phyloP scores from a whole-genome alignment of 2,888 invertebrate species.

The Dasypolia templi region DNA sequence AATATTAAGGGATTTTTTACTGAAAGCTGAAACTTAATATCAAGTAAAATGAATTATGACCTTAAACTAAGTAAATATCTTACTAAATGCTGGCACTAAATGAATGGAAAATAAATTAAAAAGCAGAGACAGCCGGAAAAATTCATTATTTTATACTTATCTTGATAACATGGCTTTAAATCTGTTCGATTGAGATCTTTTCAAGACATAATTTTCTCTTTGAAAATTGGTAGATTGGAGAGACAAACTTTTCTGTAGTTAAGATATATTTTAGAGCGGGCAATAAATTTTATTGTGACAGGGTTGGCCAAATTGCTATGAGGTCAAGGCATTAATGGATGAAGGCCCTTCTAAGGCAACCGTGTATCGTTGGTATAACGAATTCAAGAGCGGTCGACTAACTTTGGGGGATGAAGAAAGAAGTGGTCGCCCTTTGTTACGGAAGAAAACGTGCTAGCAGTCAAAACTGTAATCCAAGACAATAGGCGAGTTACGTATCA shows the following conservation, averaged over 20 bases:
- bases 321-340: slow-evolving; percentile 14
- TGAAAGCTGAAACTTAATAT: background rate
- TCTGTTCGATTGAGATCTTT: slow-evolving; percentile 66
- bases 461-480: too few species aligned
- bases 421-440: too few species aligned
- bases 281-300: slow-evolving; percentile 54
- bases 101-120: slow-evolving; percentile 50
- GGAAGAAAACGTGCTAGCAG: too few species aligned
- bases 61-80: slow-evolving; percentile 9
- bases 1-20: background rate
- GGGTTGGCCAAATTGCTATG: slow-evolving; percentile 26
- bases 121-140: slow-evolving; percentile 50
- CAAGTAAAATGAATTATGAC: background rate
- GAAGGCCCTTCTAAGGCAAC: too few species aligned
- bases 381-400: too few species aligned
- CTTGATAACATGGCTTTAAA: slow-evolving; percentile 65
- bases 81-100: slow-evolving; percentile 38
- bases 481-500: too few species aligned
- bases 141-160: slow-evolving; percentile 65
- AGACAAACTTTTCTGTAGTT: slow-evolving; percentile 48
- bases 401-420: too few species aligned
- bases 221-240: slow-evolving; percentile 55
- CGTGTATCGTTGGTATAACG: too few species aligned
- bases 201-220: slow-evolving; percentile 64
- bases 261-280: slow-evolving; percentile 56